These are phyloP conservation scores for Palloptera scutellata DNA, from an alignment of 2,888 invertebrate genomes.

Conservation along the genomic window DNA sequence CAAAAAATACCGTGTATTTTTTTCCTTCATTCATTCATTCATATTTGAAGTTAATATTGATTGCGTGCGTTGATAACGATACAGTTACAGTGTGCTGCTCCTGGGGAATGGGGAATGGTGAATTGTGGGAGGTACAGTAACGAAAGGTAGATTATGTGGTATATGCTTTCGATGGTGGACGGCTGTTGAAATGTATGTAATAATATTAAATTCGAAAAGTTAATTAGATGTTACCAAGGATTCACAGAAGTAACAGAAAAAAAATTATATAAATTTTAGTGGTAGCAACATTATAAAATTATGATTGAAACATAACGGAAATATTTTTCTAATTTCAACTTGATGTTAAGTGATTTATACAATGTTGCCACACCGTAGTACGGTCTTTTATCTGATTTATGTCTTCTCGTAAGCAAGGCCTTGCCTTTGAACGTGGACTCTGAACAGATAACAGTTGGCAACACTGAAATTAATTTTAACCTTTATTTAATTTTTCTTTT, in stretches of 20 bases:
- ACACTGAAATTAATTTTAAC: too few relatives aligned
- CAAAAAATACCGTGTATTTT: slow-evolving; percentile 33
- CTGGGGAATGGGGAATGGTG: neutral
- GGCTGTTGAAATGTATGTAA: slow-evolving; percentile 44
- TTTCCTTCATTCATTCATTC: slow-evolving; percentile 46
- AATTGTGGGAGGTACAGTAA: neutral
- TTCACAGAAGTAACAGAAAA: slow-evolving; percentile 25
- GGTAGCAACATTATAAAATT: slow-evolving; percentile 23
- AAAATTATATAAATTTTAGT: neutral
- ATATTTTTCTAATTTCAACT: slow-evolving; percentile 2
- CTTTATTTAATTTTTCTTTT: too few relatives aligned
- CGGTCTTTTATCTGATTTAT: too few relatives aligned
- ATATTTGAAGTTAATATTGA: slow-evolving; percentile 63
- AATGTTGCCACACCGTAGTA: slow-evolving; percentile 12
- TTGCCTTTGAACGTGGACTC: too few relatives aligned
- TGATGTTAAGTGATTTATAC: neutral
- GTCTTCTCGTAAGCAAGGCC: too few relatives aligned
- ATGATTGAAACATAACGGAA: slow-evolving; percentile 45
- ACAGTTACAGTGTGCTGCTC: neutral
- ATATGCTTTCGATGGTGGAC: neutral
- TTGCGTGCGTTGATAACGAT: slow-evolving; percentile 56
- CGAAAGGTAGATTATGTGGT: too few relatives aligned
- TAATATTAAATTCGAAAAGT: slow-evolving; percentile 50
- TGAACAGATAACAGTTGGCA: too few relatives aligned
- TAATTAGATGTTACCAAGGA: slow-evolving; percentile 54